These are phyloP conservation scores for Heliconius ismenius DNA, from an alignment of 2,888 invertebrate species.

Conservation along the genomic window DNA sequence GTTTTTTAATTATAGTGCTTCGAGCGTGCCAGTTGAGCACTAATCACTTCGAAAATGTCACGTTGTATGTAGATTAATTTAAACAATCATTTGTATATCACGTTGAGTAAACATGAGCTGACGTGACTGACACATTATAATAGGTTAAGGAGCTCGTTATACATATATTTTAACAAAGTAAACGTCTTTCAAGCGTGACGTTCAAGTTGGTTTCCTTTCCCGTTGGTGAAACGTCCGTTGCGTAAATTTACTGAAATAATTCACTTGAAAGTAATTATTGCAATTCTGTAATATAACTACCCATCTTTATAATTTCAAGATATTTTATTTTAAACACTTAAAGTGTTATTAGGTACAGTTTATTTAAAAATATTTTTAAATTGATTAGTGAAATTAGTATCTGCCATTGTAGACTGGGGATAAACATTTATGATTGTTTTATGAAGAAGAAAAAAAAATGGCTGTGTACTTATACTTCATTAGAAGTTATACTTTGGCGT, in stretches of 20 bases:
- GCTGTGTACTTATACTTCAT: too few species aligned
- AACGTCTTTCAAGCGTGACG: slow-evolving; percentile 58
- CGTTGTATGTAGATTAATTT: not conserved
- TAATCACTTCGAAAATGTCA: too few species aligned
- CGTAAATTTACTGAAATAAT: slow-evolving; percentile 57
- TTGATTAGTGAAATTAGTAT: too few species aligned
- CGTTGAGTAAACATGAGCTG: slow-evolving; percentile 22
- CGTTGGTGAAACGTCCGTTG: slow-evolving; percentile 73
- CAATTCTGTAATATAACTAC: slow-evolving; percentile 23
- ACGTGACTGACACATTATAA: slow-evolving; percentile 35
- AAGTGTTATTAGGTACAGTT: not conserved
- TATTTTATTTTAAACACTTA: slow-evolving; percentile 2
- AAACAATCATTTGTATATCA: slow-evolving; percentile 26
- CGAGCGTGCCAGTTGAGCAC: too few species aligned
- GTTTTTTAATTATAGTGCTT: too few species aligned
- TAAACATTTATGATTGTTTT: too few species aligned
- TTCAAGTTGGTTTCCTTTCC: slow-evolving; percentile 73
- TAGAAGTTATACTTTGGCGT: too few species aligned
- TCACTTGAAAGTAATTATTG: slow-evolving; percentile 31
- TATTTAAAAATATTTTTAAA: too few species aligned
- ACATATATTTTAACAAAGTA: slow-evolving; percentile 36
- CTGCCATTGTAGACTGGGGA: too few species aligned
- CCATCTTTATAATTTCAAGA: not conserved
- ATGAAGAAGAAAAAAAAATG: too few species aligned
- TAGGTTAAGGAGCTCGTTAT: slow-evolving; percentile 26